These are phyloP conservation scores for Apamea epomidion DNA, from an alignment of 2,888 invertebrate genomes.

Conservation along the genomic window DNA sequence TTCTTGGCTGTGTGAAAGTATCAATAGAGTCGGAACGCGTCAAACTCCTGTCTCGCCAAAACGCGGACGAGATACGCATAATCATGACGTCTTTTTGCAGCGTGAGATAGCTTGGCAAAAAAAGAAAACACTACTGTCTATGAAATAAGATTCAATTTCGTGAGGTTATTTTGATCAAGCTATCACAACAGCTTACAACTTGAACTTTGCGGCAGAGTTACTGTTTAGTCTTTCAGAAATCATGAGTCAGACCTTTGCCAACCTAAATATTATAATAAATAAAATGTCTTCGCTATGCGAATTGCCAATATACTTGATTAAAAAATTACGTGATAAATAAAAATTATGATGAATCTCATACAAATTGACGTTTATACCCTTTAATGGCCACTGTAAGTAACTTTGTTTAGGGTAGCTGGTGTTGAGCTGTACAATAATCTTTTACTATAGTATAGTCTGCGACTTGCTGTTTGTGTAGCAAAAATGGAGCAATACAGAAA, in stretches of 20 bases:
- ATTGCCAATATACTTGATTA: neutral
- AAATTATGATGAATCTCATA: neutral
- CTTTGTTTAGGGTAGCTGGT: constrained; percentile 10
- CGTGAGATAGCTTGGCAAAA: too few species aligned
- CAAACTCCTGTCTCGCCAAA: neutral
- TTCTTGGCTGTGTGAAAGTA: neutral
- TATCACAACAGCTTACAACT: neutral
- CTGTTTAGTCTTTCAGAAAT: neutral
- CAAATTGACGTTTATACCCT: constrained; percentile 10
- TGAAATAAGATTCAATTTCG: neutral
- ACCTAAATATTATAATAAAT: neutral
- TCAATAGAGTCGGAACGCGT: neutral
- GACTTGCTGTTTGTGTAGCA: constrained; percentile 16
- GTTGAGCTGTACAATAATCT: constrained; percentile 19
- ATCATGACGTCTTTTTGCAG: neutral
- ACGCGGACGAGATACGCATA: neutral
- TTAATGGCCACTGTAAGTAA: constrained; percentile 6
- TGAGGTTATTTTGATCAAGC: neutral
- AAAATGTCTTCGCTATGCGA: neutral
- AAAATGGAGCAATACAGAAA: neutral
- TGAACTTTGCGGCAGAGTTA: neutral
- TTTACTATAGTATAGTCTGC: constrained; percentile 8
- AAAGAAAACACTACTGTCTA: neutral
- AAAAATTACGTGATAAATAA: neutral
- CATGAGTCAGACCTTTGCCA: neutral